Evolutionary conservation across 2,888 invertebrate genomes (phyloP).

Genomic region (Philaethria dido): DNA sequence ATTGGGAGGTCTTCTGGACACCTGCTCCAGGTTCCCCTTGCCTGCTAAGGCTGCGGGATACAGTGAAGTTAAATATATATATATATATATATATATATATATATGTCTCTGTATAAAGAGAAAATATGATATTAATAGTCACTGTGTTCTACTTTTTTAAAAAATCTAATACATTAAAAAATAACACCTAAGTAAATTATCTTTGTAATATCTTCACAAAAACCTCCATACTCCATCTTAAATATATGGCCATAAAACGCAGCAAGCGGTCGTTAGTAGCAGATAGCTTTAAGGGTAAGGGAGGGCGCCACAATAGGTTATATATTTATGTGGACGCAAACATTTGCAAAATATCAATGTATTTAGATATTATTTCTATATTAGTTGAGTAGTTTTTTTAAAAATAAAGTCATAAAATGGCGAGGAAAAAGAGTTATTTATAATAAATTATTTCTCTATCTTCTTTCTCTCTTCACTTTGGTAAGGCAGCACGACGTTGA

Average conservation of each 20-base stretch:
- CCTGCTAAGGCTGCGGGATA: no score
- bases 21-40: no score
- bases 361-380: background rate
- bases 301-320: constrained; percentile 13
- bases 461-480: no score
- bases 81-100: no score
- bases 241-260: constrained; percentile 47
- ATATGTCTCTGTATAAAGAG: background rate
- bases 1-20: no score
- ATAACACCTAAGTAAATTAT: constrained; percentile 30
- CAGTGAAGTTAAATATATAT: no score
- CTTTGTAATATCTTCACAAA: constrained; percentile 37
- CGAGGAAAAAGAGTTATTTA: no score
- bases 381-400: no score
- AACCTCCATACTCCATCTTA: constrained; percentile 41
- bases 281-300: constrained; percentile 39
- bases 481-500: no score
- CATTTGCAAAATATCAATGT: background rate
- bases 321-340: constrained; percentile 9
- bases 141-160: background rate
- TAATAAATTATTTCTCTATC: no score
- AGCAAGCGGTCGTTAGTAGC: constrained; percentile 46
- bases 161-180: constrained; percentile 10
- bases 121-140: background rate
- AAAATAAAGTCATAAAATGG: no score